These are phyloP conservation scores for Drosophila paulistorum DNA, from an alignment of 1,140 invertebrate genomes.

Conservation along the genomic window DNA sequence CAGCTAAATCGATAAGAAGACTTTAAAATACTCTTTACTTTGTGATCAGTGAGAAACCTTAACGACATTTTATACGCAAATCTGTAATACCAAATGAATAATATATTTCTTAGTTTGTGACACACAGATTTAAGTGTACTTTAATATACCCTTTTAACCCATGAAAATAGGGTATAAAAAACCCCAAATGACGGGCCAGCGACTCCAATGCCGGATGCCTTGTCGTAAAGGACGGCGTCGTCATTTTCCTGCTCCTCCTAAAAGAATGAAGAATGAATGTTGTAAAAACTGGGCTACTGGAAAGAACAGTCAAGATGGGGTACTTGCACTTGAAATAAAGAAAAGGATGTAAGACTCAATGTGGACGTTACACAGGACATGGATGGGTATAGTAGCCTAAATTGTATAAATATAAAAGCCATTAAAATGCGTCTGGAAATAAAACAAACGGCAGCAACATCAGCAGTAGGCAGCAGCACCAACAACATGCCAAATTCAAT, in stretches of 20 bases:
- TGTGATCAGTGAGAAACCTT: no score
- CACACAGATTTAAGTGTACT: not conserved
- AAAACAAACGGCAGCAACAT: conserved; percentile 56
- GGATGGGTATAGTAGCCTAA: conserved; percentile 29
- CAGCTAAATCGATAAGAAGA: conserved; percentile 5
- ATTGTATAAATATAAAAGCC: conserved; percentile 79
- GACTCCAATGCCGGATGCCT: conserved; percentile 35
- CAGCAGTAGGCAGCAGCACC: no score
- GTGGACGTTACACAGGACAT: no score
- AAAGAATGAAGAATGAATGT: conserved; percentile 9
- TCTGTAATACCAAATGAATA: no score
- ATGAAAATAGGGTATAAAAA: not conserved
- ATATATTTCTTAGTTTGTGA: not conserved
- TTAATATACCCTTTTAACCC: not conserved
- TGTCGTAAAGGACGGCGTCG: conserved; percentile 52
- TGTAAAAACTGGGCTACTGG: conserved; percentile 46
- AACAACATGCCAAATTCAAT: conserved; percentile 70
- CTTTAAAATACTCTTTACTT: conserved; percentile 10
- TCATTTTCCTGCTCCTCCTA: conserved; percentile 29
- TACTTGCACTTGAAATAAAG: conserved; percentile 49
- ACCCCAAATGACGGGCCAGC: conserved; percentile 32
- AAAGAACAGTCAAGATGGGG: conserved; percentile 9
- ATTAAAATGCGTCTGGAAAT: conserved; percentile 78
- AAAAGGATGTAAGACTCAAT: not conserved
- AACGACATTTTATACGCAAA: no score